Evolutionary conservation across 2,797 vertebrate species (phyloP).

Genomic region (Enteromius trimaculatus): DNA sequence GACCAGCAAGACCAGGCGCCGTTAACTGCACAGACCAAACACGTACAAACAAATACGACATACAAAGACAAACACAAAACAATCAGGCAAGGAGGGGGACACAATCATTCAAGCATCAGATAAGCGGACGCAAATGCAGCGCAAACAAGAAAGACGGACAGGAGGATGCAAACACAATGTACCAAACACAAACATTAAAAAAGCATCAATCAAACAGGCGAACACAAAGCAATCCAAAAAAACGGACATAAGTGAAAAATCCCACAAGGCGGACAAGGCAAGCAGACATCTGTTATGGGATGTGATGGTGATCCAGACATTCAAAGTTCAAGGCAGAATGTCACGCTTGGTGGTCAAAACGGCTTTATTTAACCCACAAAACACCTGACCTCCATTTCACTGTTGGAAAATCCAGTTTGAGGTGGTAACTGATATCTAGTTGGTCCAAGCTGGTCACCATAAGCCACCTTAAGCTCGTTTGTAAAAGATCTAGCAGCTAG

Average conservation of each 20-base stretch:
- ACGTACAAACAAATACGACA: constrained; percentile 48
- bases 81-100: constrained; percentile 60
- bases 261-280: constrained; percentile 18
- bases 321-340: constrained; percentile 13
- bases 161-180: constrained; percentile 36
- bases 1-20: constrained; percentile 99
- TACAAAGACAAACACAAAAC: constrained; percentile 59
- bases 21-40: constrained; percentile 79
- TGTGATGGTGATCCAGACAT: constrained; percentile 39
- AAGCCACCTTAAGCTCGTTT: not conserved
- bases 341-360: not conserved
- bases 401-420: not conserved
- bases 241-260: constrained; percentile 14
- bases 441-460: not conserved
- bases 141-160: constrained; percentile 45
- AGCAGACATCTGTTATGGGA: constrained; percentile 45
- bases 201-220: constrained; percentile 31
- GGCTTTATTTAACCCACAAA: not conserved
- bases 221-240: constrained; percentile 42
- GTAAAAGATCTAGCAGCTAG: not conserved
- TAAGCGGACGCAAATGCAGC: constrained; percentile 42
- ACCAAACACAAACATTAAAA: constrained; percentile 38
- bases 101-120: constrained; percentile 53
- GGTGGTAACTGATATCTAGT: not conserved
- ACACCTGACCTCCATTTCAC: not conserved